Percentiles rank a stretch among this genome's conserved stretches.
Conservation (phyloP, 2,888 invertebrate genomes). For the Didymodactylos carnosus region DNA sequence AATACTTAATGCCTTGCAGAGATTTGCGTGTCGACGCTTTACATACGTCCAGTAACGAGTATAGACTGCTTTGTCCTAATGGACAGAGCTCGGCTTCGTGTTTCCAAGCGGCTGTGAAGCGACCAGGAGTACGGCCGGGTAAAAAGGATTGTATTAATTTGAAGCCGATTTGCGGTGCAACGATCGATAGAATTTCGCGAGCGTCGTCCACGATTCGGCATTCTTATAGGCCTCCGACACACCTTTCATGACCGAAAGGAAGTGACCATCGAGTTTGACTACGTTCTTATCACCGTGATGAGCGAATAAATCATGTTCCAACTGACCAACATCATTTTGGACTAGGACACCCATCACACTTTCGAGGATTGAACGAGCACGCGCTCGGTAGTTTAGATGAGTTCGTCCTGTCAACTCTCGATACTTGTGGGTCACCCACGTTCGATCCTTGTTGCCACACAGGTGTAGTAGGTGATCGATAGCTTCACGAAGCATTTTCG, state of each 20-base stretch:
- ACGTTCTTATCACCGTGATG: background rate
- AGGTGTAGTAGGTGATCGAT: background rate
- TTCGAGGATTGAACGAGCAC: background rate
- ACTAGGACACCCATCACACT: background rate
- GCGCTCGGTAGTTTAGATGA: background rate
- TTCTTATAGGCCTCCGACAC: background rate
- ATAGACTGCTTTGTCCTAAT: background rate
- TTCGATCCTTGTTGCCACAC: background rate
- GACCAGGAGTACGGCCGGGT: background rate
- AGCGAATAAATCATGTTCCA: background rate
- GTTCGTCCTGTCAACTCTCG: background rate
- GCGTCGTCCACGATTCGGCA: background rate
- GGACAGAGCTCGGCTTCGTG: background rate
- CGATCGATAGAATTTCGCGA: background rate
- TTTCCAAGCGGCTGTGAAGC: background rate
- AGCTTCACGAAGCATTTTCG: background rate
- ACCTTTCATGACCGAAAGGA: background rate
- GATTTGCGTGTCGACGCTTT: background rate
- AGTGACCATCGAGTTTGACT: background rate
- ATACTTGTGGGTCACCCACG: background rate
- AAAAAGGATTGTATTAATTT: background rate
- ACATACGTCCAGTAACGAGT: background rate
- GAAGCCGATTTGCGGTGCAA: background rate
- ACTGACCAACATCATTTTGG: background rate
- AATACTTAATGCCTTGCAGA: background rate